A percentile compares a stretch with the other conserved stretches of the same genome.
Evolutionary conservation across 2,888 invertebrate species (phyloP).

Genomic region (Melieria crassipennis): DNA sequence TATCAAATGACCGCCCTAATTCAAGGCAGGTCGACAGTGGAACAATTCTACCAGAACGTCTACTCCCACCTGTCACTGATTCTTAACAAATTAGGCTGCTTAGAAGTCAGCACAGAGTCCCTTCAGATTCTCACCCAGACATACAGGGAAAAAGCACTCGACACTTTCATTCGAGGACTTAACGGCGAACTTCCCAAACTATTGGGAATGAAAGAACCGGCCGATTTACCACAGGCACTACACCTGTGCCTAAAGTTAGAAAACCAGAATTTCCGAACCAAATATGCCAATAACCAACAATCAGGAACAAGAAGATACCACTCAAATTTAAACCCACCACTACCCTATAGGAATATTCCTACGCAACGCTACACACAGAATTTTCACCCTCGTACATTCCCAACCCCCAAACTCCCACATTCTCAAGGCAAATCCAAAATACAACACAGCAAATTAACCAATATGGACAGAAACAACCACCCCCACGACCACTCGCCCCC

Average conservation of each 20-base stretch:
- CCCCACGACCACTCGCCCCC: no score
- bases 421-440: constrained; percentile 6
- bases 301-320: constrained; percentile 15
- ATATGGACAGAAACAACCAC: constrained; percentile 15
- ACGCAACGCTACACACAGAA: constrained; percentile 8
- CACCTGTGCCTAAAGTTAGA: no score
- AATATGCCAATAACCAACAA: constrained; percentile 26
- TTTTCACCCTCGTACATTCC: constrained; percentile 31
- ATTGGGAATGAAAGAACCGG: constrained; percentile 38
- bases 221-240: constrained; percentile 10
- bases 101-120: constrained; percentile 40
- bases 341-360: constrained; percentile 11
- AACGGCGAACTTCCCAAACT: constrained; percentile 41
- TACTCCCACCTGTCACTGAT: constrained; percentile 43
- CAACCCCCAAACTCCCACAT: constrained; percentile 7
- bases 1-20: constrained; percentile 35
- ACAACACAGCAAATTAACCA: constrained; percentile 25
- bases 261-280: neutral
- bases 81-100: constrained; percentile 41
- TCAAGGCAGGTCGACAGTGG: constrained; percentile 36
- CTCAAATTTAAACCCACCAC: constrained; percentile 17
- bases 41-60: constrained; percentile 40
- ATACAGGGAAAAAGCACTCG: constrained; percentile 43
- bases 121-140: constrained; percentile 31
- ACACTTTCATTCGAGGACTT: constrained; percentile 43